These are phyloP conservation scores for Spinibarbus caldwelli DNA, from an alignment of 2,797 vertebrate species.

Conservation along the genomic window DNA sequence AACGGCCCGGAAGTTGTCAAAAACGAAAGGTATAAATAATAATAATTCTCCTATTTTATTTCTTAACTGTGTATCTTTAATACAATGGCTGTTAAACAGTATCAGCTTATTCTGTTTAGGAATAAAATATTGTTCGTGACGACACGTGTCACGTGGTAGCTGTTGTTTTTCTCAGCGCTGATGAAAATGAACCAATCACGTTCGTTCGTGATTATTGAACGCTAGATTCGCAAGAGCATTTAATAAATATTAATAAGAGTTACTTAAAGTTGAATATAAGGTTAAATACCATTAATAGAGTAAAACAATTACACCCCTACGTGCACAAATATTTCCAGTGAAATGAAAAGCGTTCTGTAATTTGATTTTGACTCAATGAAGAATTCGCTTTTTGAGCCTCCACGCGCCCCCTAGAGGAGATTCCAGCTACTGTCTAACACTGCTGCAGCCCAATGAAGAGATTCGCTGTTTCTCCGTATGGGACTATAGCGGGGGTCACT, in stretches of 20 bases:
- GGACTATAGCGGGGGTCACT: too few relatives aligned
- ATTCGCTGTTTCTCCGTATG: background rate
- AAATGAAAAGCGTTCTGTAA: too few relatives aligned
- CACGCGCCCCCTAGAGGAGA: background rate
- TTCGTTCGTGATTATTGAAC: background rate
- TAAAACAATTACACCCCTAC: background rate
- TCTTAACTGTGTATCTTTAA: background rate
- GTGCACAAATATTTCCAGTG: background rate
- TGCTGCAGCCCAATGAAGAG: background rate
- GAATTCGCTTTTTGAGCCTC: background rate
- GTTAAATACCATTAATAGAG: background rate
- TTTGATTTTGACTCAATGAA: background rate
- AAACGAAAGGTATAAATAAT: background rate
- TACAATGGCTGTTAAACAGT: background rate
- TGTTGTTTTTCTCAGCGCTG: background rate
- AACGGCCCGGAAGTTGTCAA: background rate
- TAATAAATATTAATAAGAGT: background rate
- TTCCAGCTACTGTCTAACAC: fast-evolving
- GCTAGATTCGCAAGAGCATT: background rate
- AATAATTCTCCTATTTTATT: background rate
- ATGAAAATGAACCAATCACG: background rate
- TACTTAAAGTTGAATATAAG: background rate
- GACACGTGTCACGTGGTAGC: background rate
- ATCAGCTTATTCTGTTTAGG: background rate
- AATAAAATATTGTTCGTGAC: background rate